Evolutionary conservation across 2,113 vertebrate species (phyloP).

Genomic region (Ursus arctos): DNA sequence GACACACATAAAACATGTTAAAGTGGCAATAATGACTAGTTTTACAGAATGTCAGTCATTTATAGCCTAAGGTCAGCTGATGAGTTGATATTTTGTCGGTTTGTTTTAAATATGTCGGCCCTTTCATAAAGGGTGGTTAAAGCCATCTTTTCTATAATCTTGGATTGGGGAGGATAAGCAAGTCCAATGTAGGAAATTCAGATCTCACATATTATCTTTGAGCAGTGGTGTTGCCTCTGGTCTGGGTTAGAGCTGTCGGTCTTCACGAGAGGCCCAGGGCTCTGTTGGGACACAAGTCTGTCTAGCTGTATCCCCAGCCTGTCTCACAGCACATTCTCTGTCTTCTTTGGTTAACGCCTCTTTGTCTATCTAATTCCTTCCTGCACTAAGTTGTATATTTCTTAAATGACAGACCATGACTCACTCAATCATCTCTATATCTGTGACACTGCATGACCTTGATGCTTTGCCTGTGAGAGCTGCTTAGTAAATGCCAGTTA

Average conservation of each 20-base stretch:
- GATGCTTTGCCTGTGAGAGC: neutral
- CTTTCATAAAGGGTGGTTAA: neutral
- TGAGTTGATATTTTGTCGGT: neutral
- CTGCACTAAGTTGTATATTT: neutral
- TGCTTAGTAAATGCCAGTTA: constrained; percentile 31
- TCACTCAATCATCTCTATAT: neutral
- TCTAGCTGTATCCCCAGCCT: accelerated
- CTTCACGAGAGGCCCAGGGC: accelerated
- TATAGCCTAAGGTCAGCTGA: neutral
- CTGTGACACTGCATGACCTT: neutral
- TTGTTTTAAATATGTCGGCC: neutral
- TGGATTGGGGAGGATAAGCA: neutral
- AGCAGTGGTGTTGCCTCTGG: neutral
- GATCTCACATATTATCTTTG: neutral
- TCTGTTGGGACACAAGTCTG: neutral
- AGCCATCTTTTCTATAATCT: neutral
- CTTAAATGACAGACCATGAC: neutral
- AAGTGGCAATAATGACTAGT: constrained; percentile 2
- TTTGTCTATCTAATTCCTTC: neutral
- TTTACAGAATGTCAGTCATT: neutral
- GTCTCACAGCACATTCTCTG: neutral
- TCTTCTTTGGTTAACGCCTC: neutral
- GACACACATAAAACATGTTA: neutral
- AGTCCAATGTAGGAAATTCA: neutral
- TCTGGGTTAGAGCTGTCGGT: neutral